phyloP scores from a whole-genome alignment of 2,888 invertebrate genomes.

The Pelosia muscerda region DNA sequence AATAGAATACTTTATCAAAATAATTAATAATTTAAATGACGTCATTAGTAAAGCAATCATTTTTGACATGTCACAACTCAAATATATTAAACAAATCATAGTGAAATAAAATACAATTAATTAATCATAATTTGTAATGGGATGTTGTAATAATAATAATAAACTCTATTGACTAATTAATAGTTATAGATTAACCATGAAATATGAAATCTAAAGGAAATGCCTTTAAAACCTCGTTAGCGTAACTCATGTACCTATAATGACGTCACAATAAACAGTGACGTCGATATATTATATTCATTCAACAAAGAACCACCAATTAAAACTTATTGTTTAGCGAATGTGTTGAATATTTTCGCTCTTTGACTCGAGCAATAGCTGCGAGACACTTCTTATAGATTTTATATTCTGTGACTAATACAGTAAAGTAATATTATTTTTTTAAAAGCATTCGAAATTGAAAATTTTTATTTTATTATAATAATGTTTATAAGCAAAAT shows the following conservation, averaged over 20 bases:
- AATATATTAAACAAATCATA: background rate
- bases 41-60: slow-evolving; percentile 13
- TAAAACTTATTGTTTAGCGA: background rate
- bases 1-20: slow-evolving; percentile 19
- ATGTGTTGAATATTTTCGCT: background rate
- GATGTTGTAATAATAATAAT: background rate
- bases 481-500: slow-evolving; percentile 48
- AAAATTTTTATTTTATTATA: background rate
- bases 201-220: background rate
- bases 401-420: background rate
- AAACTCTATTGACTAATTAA: background rate
- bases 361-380: background rate
- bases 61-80: background rate
- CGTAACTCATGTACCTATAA: background rate
- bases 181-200: background rate
- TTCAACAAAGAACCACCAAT: too few relatives aligned
- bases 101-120: background rate
- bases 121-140: background rate
- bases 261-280: too few relatives aligned
- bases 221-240: background rate
- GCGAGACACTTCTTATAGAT: background rate
- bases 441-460: background rate
- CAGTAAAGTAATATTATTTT: background rate
- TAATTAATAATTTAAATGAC: slow-evolving; percentile 1
- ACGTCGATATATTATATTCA: background rate